Evolutionary conservation across 2,888 invertebrate species (phyloP).

Genomic region (Cheilosia impressa): DNA sequence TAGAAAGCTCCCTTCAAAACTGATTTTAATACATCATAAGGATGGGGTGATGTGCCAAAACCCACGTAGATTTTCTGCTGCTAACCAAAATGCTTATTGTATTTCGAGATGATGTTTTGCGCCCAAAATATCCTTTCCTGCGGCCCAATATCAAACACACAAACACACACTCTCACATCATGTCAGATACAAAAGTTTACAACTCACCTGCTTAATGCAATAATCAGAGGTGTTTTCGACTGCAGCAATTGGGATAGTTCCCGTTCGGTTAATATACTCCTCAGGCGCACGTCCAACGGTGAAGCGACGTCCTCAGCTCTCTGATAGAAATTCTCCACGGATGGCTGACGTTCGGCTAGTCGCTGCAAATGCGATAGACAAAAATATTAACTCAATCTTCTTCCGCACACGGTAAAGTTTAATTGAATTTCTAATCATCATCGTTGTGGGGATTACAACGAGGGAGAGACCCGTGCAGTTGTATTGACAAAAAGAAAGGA

Average conservation of each 20-base stretch:
- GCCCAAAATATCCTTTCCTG: too few relatives aligned
- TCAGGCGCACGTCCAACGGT: constrained; percentile 56
- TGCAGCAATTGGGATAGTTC: constrained; percentile 77
- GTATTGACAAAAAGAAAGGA: not conserved
- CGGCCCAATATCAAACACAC: too few relatives aligned
- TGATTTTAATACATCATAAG: too few relatives aligned
- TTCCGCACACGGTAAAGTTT: constrained; percentile 47
- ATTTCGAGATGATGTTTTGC: too few relatives aligned
- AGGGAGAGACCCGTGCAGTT: not conserved
- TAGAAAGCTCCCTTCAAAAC: too few relatives aligned
- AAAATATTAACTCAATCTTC: constrained; percentile 47
- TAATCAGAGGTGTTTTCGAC: constrained; percentile 79
- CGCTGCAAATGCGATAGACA: constrained; percentile 35
- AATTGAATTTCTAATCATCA: constrained; percentile 68
- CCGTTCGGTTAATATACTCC: constrained; percentile 76
- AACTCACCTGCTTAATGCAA: constrained; percentile 81
- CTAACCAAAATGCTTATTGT: too few relatives aligned
- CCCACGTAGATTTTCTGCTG: too few relatives aligned
- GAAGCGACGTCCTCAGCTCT: constrained; percentile 67
- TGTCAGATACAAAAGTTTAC: not conserved
- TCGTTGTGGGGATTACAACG: not conserved
- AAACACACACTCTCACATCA: too few relatives aligned
- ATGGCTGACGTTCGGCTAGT: constrained; percentile 67
- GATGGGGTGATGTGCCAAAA: too few relatives aligned
- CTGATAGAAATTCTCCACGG: constrained; percentile 70